Evolutionary conservation across 2,797 vertebrate genomes (phyloP).

Genomic region (Simalia tracyae): DNA sequence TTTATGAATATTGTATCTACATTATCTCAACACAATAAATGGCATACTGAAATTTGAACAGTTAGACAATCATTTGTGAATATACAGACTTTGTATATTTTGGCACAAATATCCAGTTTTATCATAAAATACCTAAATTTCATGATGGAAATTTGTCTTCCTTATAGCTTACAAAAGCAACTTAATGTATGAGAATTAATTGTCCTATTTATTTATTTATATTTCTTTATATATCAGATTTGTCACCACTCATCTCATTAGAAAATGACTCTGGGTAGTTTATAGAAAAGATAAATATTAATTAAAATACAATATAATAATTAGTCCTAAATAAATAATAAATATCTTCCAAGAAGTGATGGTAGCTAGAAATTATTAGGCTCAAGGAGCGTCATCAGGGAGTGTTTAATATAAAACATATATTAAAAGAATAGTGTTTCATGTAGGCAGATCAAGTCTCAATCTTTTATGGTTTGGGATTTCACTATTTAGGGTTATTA

Average conservation of each 20-base stretch:
- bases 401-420: neutral
- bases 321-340: too few species aligned
- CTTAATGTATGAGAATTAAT: slow-evolving; percentile 57
- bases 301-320: too few species aligned
- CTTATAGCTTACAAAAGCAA: slow-evolving; percentile 33
- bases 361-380: too few species aligned
- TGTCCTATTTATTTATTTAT: neutral
- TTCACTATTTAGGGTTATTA: slow-evolving; percentile 17
- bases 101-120: neutral
- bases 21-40: neutral
- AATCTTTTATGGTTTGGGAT: neutral
- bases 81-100: neutral
- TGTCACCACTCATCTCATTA: too few species aligned
- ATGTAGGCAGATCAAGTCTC: neutral
- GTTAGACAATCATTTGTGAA: neutral
- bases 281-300: too few species aligned
- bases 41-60: neutral
- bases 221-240: too few species aligned
- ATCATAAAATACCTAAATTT: slow-evolving; percentile 16
- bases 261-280: too few species aligned
- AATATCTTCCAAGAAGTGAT: too few species aligned
- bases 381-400: too few species aligned
- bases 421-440: neutral
- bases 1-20: neutral
- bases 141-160: slow-evolving; percentile 8